phyloP scores from a whole-genome alignment of 2,113 vertebrate genomes.

The Xiphophorus hellerii region DNA sequence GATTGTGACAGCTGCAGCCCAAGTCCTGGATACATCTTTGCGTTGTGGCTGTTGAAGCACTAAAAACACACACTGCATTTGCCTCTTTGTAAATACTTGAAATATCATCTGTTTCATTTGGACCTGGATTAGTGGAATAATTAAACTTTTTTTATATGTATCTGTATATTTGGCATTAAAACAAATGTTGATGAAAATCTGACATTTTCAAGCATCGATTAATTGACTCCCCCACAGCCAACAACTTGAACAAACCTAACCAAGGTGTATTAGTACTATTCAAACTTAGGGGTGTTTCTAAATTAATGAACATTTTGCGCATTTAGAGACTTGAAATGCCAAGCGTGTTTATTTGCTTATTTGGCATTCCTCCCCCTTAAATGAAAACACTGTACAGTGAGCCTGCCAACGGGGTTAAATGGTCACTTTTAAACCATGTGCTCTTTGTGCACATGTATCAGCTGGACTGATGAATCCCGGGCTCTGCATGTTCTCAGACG shows the following conservation, averaged over 20 bases:
- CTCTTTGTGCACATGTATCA: constrained; percentile 35
- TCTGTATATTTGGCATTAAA: neutral
- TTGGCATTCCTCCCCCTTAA: constrained; percentile 1
- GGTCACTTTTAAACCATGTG: neutral
- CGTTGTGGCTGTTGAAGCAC: too few relatives aligned
- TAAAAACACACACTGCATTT: too few relatives aligned
- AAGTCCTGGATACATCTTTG: too few relatives aligned
- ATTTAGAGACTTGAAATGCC: neutral
- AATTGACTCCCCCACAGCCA: neutral
- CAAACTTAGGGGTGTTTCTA: neutral
- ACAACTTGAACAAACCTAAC: neutral
- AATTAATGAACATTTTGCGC: neutral
- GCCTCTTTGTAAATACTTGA: too few relatives aligned
- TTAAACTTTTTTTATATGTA: too few relatives aligned
- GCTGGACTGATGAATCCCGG: constrained; percentile 39
- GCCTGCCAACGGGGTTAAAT: constrained; percentile 21
- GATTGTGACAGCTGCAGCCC: too few relatives aligned
- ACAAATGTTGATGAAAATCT: neutral
- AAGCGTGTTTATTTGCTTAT: neutral
- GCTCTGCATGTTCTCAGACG: constrained; percentile 44
- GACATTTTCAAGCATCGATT: neutral
- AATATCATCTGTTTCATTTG: too few relatives aligned
- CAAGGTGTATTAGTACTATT: neutral
- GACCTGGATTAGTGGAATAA: too few relatives aligned
- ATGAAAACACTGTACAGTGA: constrained; percentile 1